A percentile compares a stretch with the other conserved stretches of the same genome.
phyloP scores from a whole-genome alignment of 2,888 invertebrate species.

The Trissoscelio sp. region DNA sequence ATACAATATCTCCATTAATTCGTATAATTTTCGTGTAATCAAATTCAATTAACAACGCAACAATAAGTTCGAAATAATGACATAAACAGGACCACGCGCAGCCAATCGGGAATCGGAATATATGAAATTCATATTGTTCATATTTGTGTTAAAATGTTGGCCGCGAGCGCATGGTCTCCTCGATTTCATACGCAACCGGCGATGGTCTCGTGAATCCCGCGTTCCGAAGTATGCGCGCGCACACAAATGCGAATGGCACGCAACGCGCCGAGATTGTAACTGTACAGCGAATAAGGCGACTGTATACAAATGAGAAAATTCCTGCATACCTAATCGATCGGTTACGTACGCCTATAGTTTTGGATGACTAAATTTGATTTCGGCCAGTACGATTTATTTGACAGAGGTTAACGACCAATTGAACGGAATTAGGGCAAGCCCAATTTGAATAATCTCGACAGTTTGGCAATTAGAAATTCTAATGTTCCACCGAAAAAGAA shows the following conservation, averaged over 20 bases:
- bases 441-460: background rate
- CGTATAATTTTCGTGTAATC: background rate
- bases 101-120: background rate
- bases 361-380: constrained; percentile 58
- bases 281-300: constrained; percentile 68
- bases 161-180: constrained; percentile 1
- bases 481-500: background rate
- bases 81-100: background rate
- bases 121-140: constrained; percentile 1
- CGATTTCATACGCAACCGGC: constrained; percentile 26
- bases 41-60: background rate
- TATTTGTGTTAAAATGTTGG: constrained; percentile 9
- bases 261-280: constrained; percentile 65
- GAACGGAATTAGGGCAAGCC: constrained; percentile 2
- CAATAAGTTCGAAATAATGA: constrained; percentile 6
- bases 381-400: constrained; percentile 36
- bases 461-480: constrained; percentile 9
- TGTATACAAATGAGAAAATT: constrained; percentile 77
- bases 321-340: constrained; percentile 80
- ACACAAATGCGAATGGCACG: constrained; percentile 53
- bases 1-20: too few relatives aligned
- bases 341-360: constrained; percentile 52
- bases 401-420: constrained; percentile 52
- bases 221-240: constrained; percentile 30
- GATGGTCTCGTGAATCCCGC: constrained; percentile 41